Evolutionary conservation across 2,113 vertebrate genomes (phyloP).

Genomic region (Poeciliopsis occidentalis): DNA sequence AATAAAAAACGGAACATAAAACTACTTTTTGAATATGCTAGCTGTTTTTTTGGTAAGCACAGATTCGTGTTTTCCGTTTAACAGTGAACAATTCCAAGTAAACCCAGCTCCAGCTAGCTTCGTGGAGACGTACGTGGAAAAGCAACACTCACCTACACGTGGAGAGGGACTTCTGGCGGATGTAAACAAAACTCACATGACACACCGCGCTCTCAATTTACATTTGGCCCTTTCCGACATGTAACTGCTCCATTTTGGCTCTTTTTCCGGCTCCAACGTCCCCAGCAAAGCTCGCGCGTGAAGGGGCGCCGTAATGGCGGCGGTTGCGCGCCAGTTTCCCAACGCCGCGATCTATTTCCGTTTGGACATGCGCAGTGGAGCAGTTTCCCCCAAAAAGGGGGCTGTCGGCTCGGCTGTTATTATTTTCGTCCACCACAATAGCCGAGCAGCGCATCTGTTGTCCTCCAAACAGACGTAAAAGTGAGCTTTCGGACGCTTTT

Average conservation of each 20-base stretch:
- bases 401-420: conserved; percentile 60
- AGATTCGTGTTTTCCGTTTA: no score
- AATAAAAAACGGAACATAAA: not conserved
- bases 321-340: conserved; percentile 40
- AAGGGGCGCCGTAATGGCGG: conserved; percentile 68
- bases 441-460: not conserved
- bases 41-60: no score
- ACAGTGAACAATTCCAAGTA: not conserved
- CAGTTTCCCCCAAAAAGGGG: not conserved
- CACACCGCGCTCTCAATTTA: not conserved
- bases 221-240: not conserved
- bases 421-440: conserved; percentile 57
- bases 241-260: conserved; percentile 69
- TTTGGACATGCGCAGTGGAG: conserved; percentile 70
- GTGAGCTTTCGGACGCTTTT: not conserved
- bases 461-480: not conserved
- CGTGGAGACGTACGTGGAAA: not conserved
- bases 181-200: conserved; percentile 84
- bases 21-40: not conserved
- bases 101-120: not conserved
- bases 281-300: rapidly evolving
- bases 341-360: conserved; percentile 14
- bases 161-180: conserved; percentile 21
- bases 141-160: conserved; percentile 63
- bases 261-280: not conserved